phyloP scores from a whole-genome alignment of 2,888 invertebrate genomes.

The Agapostemon virescens region DNA sequence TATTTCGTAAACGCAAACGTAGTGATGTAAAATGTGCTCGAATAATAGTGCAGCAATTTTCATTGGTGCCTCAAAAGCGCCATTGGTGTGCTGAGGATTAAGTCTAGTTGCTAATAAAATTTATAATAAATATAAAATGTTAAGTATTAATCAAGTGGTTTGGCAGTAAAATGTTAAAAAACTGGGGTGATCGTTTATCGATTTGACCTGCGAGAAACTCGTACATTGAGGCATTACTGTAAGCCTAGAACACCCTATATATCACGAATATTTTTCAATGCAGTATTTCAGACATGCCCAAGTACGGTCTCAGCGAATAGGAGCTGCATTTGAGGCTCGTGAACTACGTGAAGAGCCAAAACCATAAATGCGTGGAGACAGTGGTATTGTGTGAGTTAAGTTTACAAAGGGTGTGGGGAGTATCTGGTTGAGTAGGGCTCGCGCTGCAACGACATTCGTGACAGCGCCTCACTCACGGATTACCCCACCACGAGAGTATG shows the following conservation, averaged over 20 bases:
- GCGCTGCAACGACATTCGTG: background rate
- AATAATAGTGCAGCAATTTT: too few species aligned
- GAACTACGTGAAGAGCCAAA: background rate
- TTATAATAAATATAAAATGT: too few species aligned
- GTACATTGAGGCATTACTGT: background rate
- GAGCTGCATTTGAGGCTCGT: slow-evolving; percentile 4
- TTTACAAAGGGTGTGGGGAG: background rate
- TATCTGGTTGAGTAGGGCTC: slow-evolving; percentile 6
- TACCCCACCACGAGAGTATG: background rate
- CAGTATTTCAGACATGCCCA: background rate
- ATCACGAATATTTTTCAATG: background rate
- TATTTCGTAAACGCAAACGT: too few species aligned
- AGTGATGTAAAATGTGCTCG: too few species aligned
- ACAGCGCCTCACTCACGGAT: slow-evolving; percentile 6
- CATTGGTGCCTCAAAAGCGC: too few species aligned
- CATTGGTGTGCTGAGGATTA: too few species aligned
- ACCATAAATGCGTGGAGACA: slow-evolving; percentile 4
- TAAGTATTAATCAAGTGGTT: too few species aligned
- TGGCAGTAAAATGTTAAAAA: background rate
- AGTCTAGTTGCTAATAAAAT: too few species aligned
- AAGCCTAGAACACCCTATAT: background rate
- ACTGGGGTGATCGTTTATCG: background rate
- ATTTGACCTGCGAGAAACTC: background rate
- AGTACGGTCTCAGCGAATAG: background rate
- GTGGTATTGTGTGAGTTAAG: slow-evolving; percentile 4